A percentile compares a stretch with the other conserved stretches of the same genome.
These are phyloP conservation scores for Andrena praecox DNA, from an alignment of 2,888 invertebrate genomes.

Conservation along the genomic window DNA sequence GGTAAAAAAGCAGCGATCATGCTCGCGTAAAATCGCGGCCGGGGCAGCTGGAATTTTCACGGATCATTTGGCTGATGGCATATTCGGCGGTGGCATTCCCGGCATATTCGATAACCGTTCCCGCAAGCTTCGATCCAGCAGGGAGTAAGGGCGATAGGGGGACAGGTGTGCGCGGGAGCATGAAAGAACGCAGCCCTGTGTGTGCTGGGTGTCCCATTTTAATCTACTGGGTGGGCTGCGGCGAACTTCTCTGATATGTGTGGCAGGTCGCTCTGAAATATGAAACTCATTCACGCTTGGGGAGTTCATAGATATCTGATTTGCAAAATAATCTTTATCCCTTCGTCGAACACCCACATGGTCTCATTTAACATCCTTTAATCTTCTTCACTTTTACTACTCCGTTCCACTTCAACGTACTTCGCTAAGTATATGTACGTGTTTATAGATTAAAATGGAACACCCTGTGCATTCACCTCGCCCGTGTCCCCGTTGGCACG, in stretches of 20 bases:
- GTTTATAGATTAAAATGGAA: background rate
- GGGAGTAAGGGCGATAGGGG: conserved; percentile 15
- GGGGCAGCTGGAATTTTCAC: conserved; percentile 78
- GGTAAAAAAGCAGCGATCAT: conserved; percentile 53
- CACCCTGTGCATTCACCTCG: conserved; percentile 14
- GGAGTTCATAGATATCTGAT: no score
- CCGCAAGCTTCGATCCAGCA: conserved; percentile 35
- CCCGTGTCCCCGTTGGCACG: conserved; percentile 51
- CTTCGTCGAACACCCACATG: no score
- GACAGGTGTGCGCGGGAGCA: conserved; percentile 26
- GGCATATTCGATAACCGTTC: conserved; percentile 77
- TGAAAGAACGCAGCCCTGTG: conserved; percentile 30
- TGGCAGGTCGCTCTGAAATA: background rate
- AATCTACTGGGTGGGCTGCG: background rate
- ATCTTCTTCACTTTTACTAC: no score
- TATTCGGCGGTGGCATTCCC: conserved; percentile 77
- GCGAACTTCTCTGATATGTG: no score
- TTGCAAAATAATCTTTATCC: no score
- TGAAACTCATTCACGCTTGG: background rate
- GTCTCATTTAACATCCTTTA: no score
- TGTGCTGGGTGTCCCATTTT: background rate
- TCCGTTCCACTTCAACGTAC: no score
- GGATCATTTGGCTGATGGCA: conserved; percentile 81
- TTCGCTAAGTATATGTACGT: no score
- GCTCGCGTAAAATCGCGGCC: conserved; percentile 73